Evolutionary conservation across 92 coral and sea anemone species (phyloP).

Genomic region (Bergia puertoricense): DNA sequence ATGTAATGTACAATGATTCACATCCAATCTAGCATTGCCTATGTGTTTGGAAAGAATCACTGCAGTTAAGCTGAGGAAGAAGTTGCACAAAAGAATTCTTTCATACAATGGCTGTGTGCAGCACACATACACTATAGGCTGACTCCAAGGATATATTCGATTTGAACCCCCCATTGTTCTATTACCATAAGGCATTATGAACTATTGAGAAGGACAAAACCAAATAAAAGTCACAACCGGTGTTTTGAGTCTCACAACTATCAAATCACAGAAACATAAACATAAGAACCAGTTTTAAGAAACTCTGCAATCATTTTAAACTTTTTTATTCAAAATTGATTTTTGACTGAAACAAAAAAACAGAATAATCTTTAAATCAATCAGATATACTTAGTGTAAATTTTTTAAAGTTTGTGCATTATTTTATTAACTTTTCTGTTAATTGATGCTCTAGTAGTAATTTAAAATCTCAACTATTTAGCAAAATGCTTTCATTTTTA

Average conservation of each 20-base stretch:
- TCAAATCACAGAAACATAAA: too few species aligned
- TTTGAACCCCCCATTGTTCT: not conserved
- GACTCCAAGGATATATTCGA: not conserved
- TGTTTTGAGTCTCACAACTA: not conserved
- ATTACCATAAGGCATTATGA: not conserved
- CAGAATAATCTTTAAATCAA: too few species aligned
- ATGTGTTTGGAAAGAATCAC: too few species aligned
- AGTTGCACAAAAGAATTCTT: too few species aligned
- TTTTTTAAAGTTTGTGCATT: not conserved
- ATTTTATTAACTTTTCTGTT: too few species aligned
- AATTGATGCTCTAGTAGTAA: too few species aligned
- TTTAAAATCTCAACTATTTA: too few species aligned
- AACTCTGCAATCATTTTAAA: not conserved
- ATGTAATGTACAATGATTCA: not conserved
- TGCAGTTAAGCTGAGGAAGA: not conserved
- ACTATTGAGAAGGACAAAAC: too few species aligned
- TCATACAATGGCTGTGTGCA: not conserved
- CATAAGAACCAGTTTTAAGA: not conserved
- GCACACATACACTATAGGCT: not conserved
- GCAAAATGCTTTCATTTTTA: not conserved
- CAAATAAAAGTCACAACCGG: not conserved
- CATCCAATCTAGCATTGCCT: not conserved
- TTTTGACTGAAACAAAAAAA: not conserved
- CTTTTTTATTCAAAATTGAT: not conserved
- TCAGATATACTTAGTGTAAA: not conserved